phyloP scores from a whole-genome alignment of 1,140 invertebrate species.

The Meloidogyne hapla region DNA sequence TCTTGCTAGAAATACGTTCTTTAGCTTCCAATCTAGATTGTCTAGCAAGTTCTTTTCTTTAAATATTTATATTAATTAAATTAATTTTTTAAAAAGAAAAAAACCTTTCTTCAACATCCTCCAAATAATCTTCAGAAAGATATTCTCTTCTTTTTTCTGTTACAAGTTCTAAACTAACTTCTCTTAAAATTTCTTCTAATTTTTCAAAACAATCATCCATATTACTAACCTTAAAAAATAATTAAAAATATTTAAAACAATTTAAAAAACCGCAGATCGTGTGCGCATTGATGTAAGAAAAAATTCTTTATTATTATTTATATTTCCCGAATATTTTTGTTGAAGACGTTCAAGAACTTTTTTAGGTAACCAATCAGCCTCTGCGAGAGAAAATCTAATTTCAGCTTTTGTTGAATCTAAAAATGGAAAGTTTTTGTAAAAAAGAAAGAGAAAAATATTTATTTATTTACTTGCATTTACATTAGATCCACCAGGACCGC shows the following conservation, averaged over 20 bases:
- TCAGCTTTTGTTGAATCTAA: constrained; percentile 55
- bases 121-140: constrained; percentile 27
- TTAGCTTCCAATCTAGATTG: constrained; percentile 22
- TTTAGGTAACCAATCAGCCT: constrained; percentile 43
- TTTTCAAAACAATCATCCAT: constrained; percentile 50
- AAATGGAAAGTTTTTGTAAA: constrained; percentile 25
- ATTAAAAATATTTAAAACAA: not conserved
- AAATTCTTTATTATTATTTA: constrained; percentile 41
- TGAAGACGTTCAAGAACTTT: constrained; percentile 33
- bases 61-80: not conserved
- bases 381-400: constrained; percentile 42
- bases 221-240: constrained; percentile 42
- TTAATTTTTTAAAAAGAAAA: not conserved
- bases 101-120: constrained; percentile 40
- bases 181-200: constrained; percentile 30
- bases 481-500: constrained; percentile 48
- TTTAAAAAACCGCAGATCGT: constrained; percentile 16
- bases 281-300: constrained; percentile 39
- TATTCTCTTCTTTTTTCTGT: constrained; percentile 2
- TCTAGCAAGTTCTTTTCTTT: constrained; percentile 32
- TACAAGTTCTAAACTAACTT: constrained; percentile 29
- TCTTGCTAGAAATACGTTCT: constrained; percentile 24
- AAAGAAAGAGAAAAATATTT: not conserved
- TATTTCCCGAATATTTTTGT: constrained; percentile 30
- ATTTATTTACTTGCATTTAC: constrained; percentile 47